phyloP scores from a whole-genome alignment of 2,113 vertebrate species.

The Polyodon spathula region DNA sequence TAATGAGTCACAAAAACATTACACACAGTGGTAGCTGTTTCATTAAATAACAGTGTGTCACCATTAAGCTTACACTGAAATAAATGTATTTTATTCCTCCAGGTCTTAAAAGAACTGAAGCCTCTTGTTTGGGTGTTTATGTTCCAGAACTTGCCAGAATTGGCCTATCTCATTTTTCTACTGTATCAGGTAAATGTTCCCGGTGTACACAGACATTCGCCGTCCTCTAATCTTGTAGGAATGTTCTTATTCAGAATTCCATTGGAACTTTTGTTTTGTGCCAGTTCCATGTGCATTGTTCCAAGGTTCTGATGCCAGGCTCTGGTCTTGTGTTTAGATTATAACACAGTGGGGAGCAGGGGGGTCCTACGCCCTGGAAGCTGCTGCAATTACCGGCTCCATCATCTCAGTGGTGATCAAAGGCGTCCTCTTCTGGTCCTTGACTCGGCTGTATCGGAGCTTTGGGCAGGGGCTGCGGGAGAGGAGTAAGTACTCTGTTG shows the following conservation, averaged over 20 bases:
- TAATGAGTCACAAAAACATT: too few species aligned
- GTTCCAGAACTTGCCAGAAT: constrained; percentile 56
- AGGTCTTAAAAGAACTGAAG: constrained; percentile 65
- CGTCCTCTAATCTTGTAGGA: too few species aligned
- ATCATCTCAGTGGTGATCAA: constrained; percentile 66
- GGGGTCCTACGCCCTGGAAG: constrained; percentile 54
- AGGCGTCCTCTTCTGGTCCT: constrained; percentile 54
- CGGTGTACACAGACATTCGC: too few species aligned
- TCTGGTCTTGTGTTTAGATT: constrained; percentile 39
- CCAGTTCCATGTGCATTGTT: too few species aligned
- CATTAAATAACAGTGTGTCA: too few species aligned
- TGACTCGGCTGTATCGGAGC: constrained; percentile 57
- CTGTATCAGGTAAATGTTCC: constrained; percentile 64
- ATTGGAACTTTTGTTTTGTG: too few species aligned
- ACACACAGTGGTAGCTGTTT: too few species aligned
- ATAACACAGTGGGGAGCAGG: constrained; percentile 49
- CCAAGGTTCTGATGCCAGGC: too few species aligned
- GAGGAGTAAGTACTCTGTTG: constrained; percentile 56
- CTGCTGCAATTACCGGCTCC: constrained; percentile 56
- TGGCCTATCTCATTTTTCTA: constrained; percentile 63
- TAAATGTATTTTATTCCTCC: constrained; percentile 15
- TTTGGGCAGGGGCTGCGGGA: constrained; percentile 69
- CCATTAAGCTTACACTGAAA: background rate
- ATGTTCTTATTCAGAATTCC: too few species aligned
- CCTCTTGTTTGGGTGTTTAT: constrained; percentile 60